Evolutionary conservation across 1,140 invertebrate species (phyloP), one percentile per base, ranked within the genome.

Genomic region (Anthonomus grandis): DNA sequence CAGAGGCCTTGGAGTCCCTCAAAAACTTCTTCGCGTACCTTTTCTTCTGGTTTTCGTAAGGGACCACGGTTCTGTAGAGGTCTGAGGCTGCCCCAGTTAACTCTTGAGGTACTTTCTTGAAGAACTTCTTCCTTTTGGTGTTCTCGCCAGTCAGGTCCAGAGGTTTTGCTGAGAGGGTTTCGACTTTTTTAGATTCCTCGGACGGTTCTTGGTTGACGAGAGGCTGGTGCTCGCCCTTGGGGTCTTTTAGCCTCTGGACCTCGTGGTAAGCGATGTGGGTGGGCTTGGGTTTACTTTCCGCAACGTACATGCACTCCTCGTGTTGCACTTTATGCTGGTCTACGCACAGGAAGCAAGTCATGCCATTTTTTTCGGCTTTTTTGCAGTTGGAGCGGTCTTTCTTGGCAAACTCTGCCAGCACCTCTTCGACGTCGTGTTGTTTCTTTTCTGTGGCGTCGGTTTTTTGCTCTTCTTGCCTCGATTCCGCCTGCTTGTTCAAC

Each of bases 221-320:
- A 8, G 52, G 31, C 12, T 19, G 27, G 15, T 41, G 49, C 49
- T 52, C 45, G 24, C 24, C 21, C 19, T 55, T 64, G 15, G 36
- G 63, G 48, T 44, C 50, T 36, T 63, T 65, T 17, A 52, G 48
- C 31, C 48, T 55, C 24, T 67, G 55, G 6, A 64, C 53, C 48
- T 67, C 63, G 17, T 67, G 65, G 37, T 65, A 67, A 18, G 65
- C 65, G 53, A 80, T 64, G 67, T 80, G 79, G 57, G 76, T 80
- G 27, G 75, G 73, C 65, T 79, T 75, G 8, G 80, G 80, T 52
- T 77, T 78, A 24, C 79, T 81, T 67, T 81, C 82, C 5, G 82
- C 83, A 1, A 87, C 78, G 69, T 83, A 87, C 78, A 86, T 86
- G 64, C 86, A 89, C 71, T 87, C 86, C 71, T 89, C 86, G 61